A percentile compares a stretch with the other conserved stretches of the same genome.
Conservation (phyloP, 2,888 invertebrate genomes). For the Calephelis perditalis region DNA sequence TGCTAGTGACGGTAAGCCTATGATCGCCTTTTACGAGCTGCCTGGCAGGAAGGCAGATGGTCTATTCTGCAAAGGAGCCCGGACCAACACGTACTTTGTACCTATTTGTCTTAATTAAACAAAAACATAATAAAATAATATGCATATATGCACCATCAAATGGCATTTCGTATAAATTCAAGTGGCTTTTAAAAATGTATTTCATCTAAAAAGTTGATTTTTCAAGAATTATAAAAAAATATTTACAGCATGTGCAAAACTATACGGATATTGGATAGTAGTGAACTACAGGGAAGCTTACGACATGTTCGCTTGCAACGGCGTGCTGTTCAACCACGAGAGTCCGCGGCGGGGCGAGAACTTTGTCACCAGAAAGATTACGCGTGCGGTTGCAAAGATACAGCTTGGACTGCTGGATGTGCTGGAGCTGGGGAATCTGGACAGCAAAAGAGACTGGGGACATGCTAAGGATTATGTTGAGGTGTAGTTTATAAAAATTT, state of each 20-base stretch:
- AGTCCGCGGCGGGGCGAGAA: conserved; percentile 97
- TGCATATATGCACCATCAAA: too few relatives aligned
- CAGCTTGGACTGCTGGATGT: conserved; percentile 89
- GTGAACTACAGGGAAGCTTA: conserved; percentile 97
- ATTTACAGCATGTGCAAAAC: conserved; percentile 91
- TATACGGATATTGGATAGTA: conserved; percentile 97
- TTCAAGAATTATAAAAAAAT: too few relatives aligned
- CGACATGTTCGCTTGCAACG: conserved; percentile 96
- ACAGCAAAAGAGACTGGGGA: conserved; percentile 98
- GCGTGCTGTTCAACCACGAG: conserved; percentile 97
- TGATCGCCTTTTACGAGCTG: too few relatives aligned
- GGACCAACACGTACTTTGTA: too few relatives aligned
- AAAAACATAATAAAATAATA: too few relatives aligned
- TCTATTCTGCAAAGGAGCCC: too few relatives aligned
- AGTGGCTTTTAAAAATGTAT: too few relatives aligned
- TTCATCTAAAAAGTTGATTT: too few relatives aligned
- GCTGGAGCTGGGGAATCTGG: conserved; percentile 95
- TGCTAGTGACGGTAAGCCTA: too few relatives aligned
- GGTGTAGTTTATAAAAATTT: conserved; percentile 60
- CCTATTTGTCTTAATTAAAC: too few relatives aligned
- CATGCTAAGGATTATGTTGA: conserved; percentile 97
- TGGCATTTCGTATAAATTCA: too few relatives aligned
- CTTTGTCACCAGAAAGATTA: conserved; percentile 99
- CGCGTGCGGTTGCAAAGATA: conserved; percentile 98
- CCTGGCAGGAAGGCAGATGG: too few relatives aligned